Percentiles rank a stretch among this genome's conserved stretches.
phyloP scores from a whole-genome alignment of 2,888 invertebrate species.

The Cheilosia soror region DNA sequence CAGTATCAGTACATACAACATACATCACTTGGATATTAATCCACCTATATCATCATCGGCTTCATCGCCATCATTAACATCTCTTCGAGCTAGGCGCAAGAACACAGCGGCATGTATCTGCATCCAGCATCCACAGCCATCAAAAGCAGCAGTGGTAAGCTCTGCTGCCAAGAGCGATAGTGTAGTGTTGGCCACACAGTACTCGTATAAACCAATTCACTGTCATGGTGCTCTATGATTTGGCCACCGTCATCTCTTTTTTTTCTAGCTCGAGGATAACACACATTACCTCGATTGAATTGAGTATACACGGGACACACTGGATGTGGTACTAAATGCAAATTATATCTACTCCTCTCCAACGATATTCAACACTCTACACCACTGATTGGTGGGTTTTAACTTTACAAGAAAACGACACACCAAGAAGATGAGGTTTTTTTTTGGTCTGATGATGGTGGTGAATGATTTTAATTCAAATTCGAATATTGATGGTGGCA shows the following conservation, averaged over 20 bases:
- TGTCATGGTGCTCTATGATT: constrained; percentile 69
- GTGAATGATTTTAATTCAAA: constrained; percentile 52
- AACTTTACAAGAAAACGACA: constrained; percentile 63
- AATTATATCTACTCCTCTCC: constrained; percentile 62
- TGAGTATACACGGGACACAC: constrained; percentile 28
- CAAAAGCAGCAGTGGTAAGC: constrained; percentile 18
- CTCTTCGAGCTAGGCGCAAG: constrained; percentile 65
- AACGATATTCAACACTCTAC: constrained; percentile 64
- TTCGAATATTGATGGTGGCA: constrained; percentile 53
- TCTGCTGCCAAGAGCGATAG: constrained; percentile 30
- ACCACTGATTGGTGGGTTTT: constrained; percentile 46
- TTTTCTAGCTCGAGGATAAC: constrained; percentile 54
- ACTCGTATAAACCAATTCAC: constrained; percentile 59
- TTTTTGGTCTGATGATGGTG: constrained; percentile 22
- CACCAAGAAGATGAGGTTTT: constrained; percentile 62
- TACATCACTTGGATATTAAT: constrained; percentile 65
- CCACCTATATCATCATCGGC: constrained; percentile 66
- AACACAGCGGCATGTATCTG: constrained; percentile 59
- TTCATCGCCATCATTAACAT: constrained; percentile 73
- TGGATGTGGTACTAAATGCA: constrained; percentile 65
- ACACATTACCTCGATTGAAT: constrained; percentile 40
- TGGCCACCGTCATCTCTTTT: constrained; percentile 47
- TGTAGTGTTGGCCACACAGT: constrained; percentile 50
- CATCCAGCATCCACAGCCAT: constrained; percentile 9
- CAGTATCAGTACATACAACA: constrained; percentile 5